Percentiles rank a stretch among this genome's conserved stretches.
Conservation (phyloP, 2,113 vertebrate genomes). For the Octodon degus region DNA sequence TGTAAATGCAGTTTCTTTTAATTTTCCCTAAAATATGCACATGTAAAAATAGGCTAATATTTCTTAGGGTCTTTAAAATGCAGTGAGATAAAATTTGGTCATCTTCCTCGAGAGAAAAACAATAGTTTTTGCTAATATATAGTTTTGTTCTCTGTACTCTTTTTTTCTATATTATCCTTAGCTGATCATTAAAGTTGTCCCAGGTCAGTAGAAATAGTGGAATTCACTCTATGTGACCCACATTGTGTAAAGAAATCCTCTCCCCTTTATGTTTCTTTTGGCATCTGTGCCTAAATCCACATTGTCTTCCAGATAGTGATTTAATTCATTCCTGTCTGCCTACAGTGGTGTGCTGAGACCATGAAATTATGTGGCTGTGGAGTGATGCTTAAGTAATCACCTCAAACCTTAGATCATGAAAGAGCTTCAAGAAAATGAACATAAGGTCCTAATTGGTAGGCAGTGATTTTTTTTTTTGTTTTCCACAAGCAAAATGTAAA, state of each 20-base stretch:
- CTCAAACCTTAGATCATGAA: background rate
- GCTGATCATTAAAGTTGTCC: background rate
- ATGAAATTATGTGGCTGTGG: background rate
- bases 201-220: background rate
- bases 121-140: background rate
- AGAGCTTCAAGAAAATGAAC: background rate
- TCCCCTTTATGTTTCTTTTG: background rate
- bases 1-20: background rate
- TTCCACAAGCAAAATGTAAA: slow-evolving; percentile 14
- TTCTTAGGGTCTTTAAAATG: background rate
- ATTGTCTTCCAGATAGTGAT: slow-evolving; percentile 7
- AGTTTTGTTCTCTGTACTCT: background rate
- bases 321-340: background rate
- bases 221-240: background rate
- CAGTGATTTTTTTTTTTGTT: slow-evolving; percentile 18
- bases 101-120: background rate
- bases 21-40: background rate
- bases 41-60: background rate
- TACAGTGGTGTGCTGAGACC: background rate
- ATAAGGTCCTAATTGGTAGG: background rate
- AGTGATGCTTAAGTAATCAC: slow-evolving; percentile 40
- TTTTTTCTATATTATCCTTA: background rate
- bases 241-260: background rate
- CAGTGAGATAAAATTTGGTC: background rate
- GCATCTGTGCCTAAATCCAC: slow-evolving; percentile 50